A percentile compares a stretch with the other conserved stretches of the same genome.
These are phyloP conservation scores for Ctenomys sociabilis DNA, from an alignment of 2,113 vertebrate species.

Conservation along the genomic window DNA sequence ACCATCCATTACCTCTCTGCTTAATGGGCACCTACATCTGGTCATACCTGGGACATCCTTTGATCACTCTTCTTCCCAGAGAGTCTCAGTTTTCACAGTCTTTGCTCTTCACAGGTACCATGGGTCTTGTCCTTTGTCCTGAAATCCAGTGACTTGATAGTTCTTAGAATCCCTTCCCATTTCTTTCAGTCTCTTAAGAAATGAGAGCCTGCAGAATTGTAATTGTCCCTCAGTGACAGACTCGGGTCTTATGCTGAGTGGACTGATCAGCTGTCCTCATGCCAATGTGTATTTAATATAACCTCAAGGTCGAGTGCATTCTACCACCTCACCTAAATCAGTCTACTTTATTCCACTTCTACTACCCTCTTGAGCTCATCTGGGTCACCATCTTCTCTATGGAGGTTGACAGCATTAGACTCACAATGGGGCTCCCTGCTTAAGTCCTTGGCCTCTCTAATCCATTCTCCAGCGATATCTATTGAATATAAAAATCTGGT, in stretches of 20 bases:
- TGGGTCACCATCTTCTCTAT: neutral
- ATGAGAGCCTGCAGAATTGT: neutral
- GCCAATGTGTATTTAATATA: neutral
- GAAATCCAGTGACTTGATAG: neutral
- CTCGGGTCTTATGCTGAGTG: neutral
- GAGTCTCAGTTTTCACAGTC: neutral
- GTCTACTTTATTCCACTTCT: neutral
- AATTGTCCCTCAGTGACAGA: neutral
- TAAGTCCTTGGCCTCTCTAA: neutral
- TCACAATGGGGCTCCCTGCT: neutral
- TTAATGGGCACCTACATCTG: neutral
- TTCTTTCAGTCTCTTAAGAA: neutral
- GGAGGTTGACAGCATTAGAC: neutral
- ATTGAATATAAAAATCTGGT: neutral
- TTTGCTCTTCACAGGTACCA: neutral
- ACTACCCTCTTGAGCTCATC: neutral
- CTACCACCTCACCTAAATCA: neutral
- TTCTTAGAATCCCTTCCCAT: neutral
- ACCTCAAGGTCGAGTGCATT: neutral
- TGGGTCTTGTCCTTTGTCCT: neutral
- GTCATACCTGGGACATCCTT: neutral
- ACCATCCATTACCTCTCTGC: neutral
- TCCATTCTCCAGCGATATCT: neutral
- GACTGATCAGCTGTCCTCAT: neutral
- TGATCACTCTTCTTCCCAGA: neutral